Percentiles rank a stretch among this genome's conserved stretches.
Conservation (phyloP, 2,888 invertebrate species). For the Blomia tropicalis region DNA sequence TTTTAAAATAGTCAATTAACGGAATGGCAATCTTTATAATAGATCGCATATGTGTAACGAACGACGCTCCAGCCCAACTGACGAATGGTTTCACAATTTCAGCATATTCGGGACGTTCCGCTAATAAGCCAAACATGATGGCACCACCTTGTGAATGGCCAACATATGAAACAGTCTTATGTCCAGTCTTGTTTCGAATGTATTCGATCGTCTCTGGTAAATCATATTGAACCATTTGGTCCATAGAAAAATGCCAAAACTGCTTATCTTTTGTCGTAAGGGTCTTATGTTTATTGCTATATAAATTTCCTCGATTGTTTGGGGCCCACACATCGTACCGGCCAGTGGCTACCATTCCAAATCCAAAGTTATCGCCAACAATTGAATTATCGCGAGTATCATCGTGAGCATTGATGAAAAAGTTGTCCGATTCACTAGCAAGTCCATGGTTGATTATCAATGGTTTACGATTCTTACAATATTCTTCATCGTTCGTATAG, state of each 20-base stretch:
- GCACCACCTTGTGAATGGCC: constrained; percentile 12
- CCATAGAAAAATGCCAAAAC: constrained; percentile 3
- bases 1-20: background rate
- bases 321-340: background rate
- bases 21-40: background rate
- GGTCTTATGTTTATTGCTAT: background rate
- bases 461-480: background rate
- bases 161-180: background rate
- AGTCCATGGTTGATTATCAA: background rate
- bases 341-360: background rate
- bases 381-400: background rate
- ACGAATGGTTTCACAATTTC: constrained; percentile 4
- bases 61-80: background rate
- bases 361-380: background rate
- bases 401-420: background rate
- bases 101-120: background rate
- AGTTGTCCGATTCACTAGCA: background rate
- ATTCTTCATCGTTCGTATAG: background rate
- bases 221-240: constrained; percentile 1
- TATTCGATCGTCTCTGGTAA: background rate
- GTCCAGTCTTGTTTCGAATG: background rate
- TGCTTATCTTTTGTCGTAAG: background rate
- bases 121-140: background rate
- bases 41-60: background rate
- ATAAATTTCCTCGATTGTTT: constrained; percentile 1